phyloP scores from a whole-genome alignment of 2,888 invertebrate genomes.

The Hirtodrosophila cameraria region DNA sequence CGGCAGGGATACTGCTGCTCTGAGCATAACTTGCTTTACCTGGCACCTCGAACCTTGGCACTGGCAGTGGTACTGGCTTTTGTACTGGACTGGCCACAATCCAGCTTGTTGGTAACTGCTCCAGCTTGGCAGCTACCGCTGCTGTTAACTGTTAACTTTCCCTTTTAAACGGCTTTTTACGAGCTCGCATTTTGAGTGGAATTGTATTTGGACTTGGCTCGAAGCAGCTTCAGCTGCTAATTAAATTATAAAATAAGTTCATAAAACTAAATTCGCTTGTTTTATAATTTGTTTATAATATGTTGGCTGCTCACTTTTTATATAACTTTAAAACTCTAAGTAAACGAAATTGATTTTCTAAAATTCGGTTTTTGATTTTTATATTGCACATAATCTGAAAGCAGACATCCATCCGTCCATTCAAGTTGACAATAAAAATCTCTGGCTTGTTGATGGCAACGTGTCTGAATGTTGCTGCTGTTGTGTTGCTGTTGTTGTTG shows the following conservation, averaged over 20 bases:
- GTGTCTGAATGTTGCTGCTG: constrained; percentile 57
- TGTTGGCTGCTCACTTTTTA: constrained; percentile 51
- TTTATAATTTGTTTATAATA: constrained; percentile 56
- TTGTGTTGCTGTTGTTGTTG: constrained; percentile 25
- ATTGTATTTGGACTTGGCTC: constrained; percentile 43
- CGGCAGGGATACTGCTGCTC: constrained; percentile 66
- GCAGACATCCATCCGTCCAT: neutral
- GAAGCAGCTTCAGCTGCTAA: constrained; percentile 51
- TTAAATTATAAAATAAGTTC: constrained; percentile 78
- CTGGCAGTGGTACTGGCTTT: constrained; percentile 29
- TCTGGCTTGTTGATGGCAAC: constrained; percentile 50
- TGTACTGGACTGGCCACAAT: too few relatives aligned
- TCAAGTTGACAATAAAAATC: constrained; percentile 66
- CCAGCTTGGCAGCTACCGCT: constrained; percentile 14
- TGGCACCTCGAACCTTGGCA: constrained; percentile 55
- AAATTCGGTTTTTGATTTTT: constrained; percentile 64
- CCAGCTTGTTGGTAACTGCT: constrained; percentile 9
- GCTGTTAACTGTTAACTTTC: constrained; percentile 65
- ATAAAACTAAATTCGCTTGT: constrained; percentile 67
- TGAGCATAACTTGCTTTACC: constrained; percentile 68
- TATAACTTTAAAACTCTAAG: constrained; percentile 46
- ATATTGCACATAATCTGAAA: constrained; percentile 43
- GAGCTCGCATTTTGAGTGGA: constrained; percentile 49
- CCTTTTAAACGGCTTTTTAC: constrained; percentile 77
- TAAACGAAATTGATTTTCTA: constrained; percentile 74